Base-by-base conservation (phyloP, 2,113 vertebrate species). In the Piaya cayana region DNA sequence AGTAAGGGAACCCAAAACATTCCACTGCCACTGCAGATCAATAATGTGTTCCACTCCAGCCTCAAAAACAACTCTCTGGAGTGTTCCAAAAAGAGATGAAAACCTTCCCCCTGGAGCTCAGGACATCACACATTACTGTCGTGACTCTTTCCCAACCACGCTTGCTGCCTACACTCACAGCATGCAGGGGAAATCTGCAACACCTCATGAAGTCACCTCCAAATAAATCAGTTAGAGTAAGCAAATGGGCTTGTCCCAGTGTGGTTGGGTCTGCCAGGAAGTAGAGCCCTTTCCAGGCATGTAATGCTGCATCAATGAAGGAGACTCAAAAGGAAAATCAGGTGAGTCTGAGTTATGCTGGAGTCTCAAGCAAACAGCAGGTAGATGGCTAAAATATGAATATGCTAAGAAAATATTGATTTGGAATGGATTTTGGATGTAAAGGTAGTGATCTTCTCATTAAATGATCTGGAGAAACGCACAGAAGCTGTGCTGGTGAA, bases 261-360 rank as follows among this genome's bases (percentile, higher is more conserved):
- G 8, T 1, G 7, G 37, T 17, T 15, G 49, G 23, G 8, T 63
- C 22, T 71, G 45, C 22, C 45, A 69, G 27, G 18, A 69, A 15
- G 16, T 25, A 12, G 1, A 39, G 6, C 3, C 3, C 32, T 58
- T 74, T 34, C 18, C 5, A 4, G 30, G 25, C 13, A 21, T 0
- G 3, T 17, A 13, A 9, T 10, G 5, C 64, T 17, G 8, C 1
- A 1, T 16, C 20, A 49, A 16, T 0, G 0, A 37, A 15, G 26
- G 58, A 86, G 11, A 15, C 19, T 64, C 0, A 3, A 82, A 53
- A 49, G 23, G 53, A 85, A 69, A 82, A 86, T 25, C 23, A 36
- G 25, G 9, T 20, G 10, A 30, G 22, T 23, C 15, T 58, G 6
- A 34, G 6, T 67, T 82, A 36, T 0, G 0, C 13, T 49, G 63